Conservation (phyloP, 2,888 invertebrate species). For the Sthenelais limicola region DNA sequence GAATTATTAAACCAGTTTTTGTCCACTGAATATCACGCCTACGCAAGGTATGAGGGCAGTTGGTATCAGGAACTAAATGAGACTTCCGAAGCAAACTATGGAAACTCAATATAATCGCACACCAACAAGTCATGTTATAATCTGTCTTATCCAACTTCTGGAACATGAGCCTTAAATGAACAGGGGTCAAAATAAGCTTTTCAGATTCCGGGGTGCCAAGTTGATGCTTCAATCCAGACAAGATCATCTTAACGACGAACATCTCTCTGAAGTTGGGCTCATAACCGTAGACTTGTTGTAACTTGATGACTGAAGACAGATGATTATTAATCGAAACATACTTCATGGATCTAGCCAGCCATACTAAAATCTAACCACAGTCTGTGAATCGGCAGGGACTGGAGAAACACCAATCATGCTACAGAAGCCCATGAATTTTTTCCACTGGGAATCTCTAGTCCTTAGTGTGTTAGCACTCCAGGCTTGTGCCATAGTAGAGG, state of each 20-base stretch:
- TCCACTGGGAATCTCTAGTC: not conserved
- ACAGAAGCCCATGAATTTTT: not conserved
- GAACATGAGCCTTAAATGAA: not conserved
- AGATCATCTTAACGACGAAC: not conserved
- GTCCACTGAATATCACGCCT: not conserved
- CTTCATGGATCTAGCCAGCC: not conserved
- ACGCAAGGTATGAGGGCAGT: not conserved
- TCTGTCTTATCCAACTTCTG: not conserved
- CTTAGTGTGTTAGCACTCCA: not conserved
- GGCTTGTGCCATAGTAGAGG: not conserved
- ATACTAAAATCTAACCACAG: not conserved
- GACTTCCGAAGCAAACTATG: not conserved
- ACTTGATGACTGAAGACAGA: not conserved
- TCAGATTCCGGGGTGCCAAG: not conserved
- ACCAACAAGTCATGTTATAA: not conserved
- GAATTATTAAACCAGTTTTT: not conserved
- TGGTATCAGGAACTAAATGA: not conserved
- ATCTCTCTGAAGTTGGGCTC: not conserved
- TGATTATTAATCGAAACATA: not conserved
- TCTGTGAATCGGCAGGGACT: not conserved
- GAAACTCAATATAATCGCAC: not conserved
- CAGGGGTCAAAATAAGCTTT: not conserved
- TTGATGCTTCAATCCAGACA: not conserved
- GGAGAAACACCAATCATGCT: not conserved
- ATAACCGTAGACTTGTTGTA: not conserved